Percentiles rank a stretch among this genome's conserved stretches.
Evolutionary conservation across 2,888 invertebrate species (phyloP).

Genomic region (Orthosia incerta): DNA sequence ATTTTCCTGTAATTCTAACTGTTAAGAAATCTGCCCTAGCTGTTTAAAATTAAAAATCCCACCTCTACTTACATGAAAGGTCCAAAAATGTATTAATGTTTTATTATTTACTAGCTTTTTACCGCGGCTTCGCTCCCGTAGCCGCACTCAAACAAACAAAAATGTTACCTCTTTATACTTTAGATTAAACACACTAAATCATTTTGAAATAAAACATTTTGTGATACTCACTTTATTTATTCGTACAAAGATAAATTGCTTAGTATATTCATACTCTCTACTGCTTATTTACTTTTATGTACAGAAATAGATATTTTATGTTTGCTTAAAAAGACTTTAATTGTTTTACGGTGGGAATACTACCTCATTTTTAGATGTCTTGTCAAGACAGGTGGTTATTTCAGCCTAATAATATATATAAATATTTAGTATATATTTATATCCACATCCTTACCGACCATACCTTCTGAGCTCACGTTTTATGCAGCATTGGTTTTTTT

Average conservation of each 20-base stretch:
- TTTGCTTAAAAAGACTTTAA: conserved; percentile 83
- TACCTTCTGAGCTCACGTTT: conserved; percentile 55
- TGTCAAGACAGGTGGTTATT: conserved; percentile 78
- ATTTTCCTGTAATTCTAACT: neutral
- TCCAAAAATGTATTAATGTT: conserved; percentile 51
- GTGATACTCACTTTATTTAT: conserved; percentile 66
- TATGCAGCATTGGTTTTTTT: neutral
- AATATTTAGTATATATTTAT: conserved; percentile 69
- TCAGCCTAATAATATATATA: conserved; percentile 70
- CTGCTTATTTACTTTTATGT: conserved; percentile 78
- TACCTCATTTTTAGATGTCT: conserved; percentile 83
- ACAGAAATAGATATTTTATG: conserved; percentile 80
- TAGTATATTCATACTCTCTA: conserved; percentile 73
- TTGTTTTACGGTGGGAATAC: conserved; percentile 89
- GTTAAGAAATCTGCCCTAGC: neutral
- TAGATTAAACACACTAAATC: conserved; percentile 44
- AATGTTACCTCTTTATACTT: neutral
- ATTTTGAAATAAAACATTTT: conserved; percentile 59
- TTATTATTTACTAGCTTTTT: conserved; percentile 39
- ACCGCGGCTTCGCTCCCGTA: neutral
- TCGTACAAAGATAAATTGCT: conserved; percentile 67
- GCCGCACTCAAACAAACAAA: conserved; percentile 7
- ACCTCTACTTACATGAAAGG: conserved; percentile 31
- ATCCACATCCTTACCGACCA: conserved; percentile 70
- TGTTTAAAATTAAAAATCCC: neutral